Conservation (phyloP, 2,888 invertebrate species). For the Amitus sp. region DNA sequence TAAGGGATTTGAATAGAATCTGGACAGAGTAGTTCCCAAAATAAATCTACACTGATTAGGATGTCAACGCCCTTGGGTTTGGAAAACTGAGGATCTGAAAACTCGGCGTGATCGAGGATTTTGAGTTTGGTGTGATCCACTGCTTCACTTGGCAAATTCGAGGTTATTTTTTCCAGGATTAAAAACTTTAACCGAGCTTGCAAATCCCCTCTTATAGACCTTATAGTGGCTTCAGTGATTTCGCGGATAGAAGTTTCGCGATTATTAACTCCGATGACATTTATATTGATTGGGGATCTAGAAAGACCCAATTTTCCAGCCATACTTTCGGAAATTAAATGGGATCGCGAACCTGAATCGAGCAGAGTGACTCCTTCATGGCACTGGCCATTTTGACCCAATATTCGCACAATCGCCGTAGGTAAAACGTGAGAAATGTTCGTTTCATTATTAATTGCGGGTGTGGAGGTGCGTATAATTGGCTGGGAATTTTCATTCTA, state of each 20-base stretch:
- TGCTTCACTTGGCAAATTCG: background rate
- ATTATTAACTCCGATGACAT: background rate
- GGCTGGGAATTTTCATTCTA: no score
- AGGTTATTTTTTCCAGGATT: no score
- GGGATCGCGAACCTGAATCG: background rate
- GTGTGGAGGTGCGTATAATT: no score
- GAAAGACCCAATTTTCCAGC: no score
- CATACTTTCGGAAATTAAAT: background rate
- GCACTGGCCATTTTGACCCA: no score
- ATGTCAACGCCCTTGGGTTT: slow-evolving; percentile 12
- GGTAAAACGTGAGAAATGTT: no score
- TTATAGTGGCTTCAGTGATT: no score
- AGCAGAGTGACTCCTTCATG: no score
- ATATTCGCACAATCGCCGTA: no score
- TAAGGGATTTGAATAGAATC: slow-evolving; percentile 7
- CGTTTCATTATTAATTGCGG: no score
- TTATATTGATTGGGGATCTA: background rate
- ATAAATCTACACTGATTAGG: slow-evolving; percentile 12
- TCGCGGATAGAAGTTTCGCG: background rate
- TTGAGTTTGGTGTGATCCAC: background rate
- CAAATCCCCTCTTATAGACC: no score
- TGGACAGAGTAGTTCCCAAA: slow-evolving; percentile 13
- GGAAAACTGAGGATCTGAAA: slow-evolving; percentile 1
- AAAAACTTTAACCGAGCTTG: no score
- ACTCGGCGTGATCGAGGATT: slow-evolving; percentile 8